Evolutionary conservation across 1,140 invertebrate species (phyloP).

Genomic region (Mya arenaria): DNA sequence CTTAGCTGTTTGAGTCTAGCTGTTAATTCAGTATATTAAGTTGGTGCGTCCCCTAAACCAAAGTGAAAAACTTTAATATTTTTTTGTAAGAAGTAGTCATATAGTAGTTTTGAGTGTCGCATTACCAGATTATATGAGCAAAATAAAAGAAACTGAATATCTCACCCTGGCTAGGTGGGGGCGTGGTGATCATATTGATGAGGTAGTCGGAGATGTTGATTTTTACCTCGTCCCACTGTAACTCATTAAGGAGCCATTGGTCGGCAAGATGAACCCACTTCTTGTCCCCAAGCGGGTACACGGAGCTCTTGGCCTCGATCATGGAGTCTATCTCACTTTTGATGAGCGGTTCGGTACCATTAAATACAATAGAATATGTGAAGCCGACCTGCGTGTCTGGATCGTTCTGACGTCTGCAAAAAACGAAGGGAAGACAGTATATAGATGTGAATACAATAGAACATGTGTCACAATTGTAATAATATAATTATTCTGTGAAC

Average conservation of each 20-base stretch:
- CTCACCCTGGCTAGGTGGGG: no score
- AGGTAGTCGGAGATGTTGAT: conserved; percentile 52
- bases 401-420: conserved; percentile 41
- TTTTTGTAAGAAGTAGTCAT: no score
- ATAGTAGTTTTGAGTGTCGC: no score
- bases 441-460: background rate
- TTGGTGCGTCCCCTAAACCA: no score
- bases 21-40: no score
- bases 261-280: conserved; percentile 36
- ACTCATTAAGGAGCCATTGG: conserved; percentile 42
- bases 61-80: no score
- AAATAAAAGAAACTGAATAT: no score
- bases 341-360: conserved; percentile 48
- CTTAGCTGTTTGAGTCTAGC: no score
- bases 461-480: background rate
- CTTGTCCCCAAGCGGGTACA: conserved; percentile 15
- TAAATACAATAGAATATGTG: conserved; percentile 46
- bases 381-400: conserved; percentile 31
- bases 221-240: conserved; percentile 39
- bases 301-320: conserved; percentile 29
- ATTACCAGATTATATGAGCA: no score
- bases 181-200: conserved; percentile 13
- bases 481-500: no score
- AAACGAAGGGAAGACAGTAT: background rate
- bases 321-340: conserved; percentile 36